Evolutionary conservation across 2,113 vertebrate genomes (phyloP).

Genomic region (Anarrhichthys ocellatus): DNA sequence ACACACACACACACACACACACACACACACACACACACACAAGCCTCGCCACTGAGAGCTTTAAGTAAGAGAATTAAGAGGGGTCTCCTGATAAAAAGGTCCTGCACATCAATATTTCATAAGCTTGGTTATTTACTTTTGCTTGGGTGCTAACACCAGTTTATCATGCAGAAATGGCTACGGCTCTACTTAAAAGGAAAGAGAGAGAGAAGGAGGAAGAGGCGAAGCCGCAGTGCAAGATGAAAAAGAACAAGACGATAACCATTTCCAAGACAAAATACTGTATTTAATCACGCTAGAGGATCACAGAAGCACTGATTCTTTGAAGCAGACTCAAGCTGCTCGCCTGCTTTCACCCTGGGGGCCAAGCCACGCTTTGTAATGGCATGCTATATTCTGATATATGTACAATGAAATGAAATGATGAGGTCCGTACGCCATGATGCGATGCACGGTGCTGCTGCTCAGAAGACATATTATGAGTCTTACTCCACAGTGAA

Average conservation of each 20-base stretch:
- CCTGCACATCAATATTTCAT: conserved; percentile 78
- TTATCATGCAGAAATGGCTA: conserved; percentile 61
- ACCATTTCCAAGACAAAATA: conserved; percentile 58
- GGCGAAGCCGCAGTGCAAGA: conserved; percentile 15
- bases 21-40: conserved; percentile 9
- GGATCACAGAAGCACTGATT: conserved; percentile 31
- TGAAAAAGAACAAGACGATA: conserved; percentile 48
- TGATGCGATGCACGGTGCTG: conserved; percentile 49
- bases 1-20: conserved; percentile 10
- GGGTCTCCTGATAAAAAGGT: conserved; percentile 56
- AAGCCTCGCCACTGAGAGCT: conserved; percentile 43
- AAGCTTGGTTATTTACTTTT: conserved; percentile 74
- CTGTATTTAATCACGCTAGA: conserved; percentile 51
- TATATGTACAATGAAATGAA: conserved; percentile 56
- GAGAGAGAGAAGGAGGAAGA: conserved; percentile 18
- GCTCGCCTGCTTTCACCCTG: conserved; percentile 33
- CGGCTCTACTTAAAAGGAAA: conserved; percentile 25
- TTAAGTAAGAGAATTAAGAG: conserved; percentile 64
- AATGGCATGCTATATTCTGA: conserved; percentile 53
- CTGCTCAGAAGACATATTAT: conserved; percentile 46
- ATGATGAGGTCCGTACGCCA: conserved; percentile 50
- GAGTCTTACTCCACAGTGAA: conserved; percentile 27
- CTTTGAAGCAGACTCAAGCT: conserved; percentile 37
- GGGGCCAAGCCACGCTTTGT: conserved; percentile 34
- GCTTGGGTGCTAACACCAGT: conserved; percentile 55